Conservation (phyloP, 2,113 vertebrate genomes). For the Eudyptes chrysolophus region DNA sequence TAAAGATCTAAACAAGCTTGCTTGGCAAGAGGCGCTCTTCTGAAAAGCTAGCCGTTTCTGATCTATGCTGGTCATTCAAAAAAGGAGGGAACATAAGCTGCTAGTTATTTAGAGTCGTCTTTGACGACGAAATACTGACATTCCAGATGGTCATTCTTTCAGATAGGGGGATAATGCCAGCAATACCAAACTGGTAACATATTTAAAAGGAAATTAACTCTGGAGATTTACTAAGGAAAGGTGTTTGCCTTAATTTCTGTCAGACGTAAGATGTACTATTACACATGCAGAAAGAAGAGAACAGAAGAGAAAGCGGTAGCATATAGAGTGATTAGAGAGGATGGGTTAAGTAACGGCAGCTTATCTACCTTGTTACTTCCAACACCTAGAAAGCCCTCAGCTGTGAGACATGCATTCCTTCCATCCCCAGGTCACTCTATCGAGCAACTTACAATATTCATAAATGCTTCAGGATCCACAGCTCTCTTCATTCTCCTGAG, state of each 20-base stretch:
- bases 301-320: background rate
- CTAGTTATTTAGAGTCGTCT: background rate
- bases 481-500: background rate
- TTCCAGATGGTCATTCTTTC: background rate
- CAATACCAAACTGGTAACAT: background rate
- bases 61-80: background rate
- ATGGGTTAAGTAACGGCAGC: background rate
- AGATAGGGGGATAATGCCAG: background rate
- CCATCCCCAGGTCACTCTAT: background rate
- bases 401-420: background rate
- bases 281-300: background rate
- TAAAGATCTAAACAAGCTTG: background rate
- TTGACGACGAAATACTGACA: background rate
- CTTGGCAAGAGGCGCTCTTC: background rate
- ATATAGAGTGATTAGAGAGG: background rate
- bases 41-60: background rate
- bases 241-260: background rate
- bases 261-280: background rate
- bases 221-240: background rate
- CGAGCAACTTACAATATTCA: background rate
- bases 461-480: constrained; percentile 13
- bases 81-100: background rate
- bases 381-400: background rate
- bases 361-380: background rate
- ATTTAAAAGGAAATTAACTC: background rate